Evolutionary conservation across 1,140 invertebrate genomes (phyloP).

Genomic region (Ips typographus): DNA sequence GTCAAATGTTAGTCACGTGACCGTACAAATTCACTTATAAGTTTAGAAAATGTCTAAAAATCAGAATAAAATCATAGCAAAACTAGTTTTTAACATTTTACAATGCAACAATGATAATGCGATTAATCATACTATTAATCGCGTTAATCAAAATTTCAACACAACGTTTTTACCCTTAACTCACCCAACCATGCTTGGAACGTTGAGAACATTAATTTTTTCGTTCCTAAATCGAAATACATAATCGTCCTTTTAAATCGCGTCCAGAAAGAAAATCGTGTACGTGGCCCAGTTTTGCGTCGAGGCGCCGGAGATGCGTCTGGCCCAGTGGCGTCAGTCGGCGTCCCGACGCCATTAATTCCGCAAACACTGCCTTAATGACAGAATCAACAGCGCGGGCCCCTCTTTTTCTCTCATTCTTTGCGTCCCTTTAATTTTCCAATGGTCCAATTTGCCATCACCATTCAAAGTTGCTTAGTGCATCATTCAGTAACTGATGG

Average conservation of each 20-base stretch:
- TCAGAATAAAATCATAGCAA: too few relatives aligned
- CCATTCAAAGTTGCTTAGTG: not conserved
- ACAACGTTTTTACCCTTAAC: too few relatives aligned
- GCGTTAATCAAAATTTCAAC: too few relatives aligned
- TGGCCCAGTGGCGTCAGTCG: slow-evolving; percentile 46
- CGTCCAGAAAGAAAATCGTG: not conserved
- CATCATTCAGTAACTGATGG: not conserved
- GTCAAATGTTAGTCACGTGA: too few relatives aligned
- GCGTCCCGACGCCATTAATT: slow-evolving; percentile 51
- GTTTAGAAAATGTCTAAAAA: too few relatives aligned
- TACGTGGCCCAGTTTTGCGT: slow-evolving; percentile 19
- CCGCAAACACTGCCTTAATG: slow-evolving; percentile 51
- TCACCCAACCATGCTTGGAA: too few relatives aligned
- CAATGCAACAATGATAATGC: too few relatives aligned
- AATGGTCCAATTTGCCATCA: slow-evolving; percentile 16
- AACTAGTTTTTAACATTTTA: too few relatives aligned
- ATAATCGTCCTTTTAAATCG: not conserved
- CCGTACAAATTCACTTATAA: too few relatives aligned
- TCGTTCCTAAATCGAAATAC: not conserved
- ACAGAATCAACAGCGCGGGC: slow-evolving; percentile 50
- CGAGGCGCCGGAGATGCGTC: slow-evolving; percentile 44
- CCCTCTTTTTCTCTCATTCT: slow-evolving; percentile 20
- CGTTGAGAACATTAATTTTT: too few relatives aligned
- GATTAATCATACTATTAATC: too few relatives aligned
- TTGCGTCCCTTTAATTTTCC: slow-evolving; percentile 19